Base-by-base conservation (phyloP, 2,888 invertebrate species). In the Chrysodeixis includens region DNA sequence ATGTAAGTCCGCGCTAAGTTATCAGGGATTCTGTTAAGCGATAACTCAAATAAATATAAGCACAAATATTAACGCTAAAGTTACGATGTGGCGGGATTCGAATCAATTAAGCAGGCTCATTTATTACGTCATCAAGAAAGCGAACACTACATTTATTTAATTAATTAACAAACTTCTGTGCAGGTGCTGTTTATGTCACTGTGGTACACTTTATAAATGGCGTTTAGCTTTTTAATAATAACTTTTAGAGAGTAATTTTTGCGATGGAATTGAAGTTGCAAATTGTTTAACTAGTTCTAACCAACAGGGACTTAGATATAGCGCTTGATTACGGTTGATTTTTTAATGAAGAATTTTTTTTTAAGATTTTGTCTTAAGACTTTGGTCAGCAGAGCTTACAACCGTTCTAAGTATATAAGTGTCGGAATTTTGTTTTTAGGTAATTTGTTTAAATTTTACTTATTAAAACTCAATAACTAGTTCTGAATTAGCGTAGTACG, bases 51-150 rank as follows among this genome's bases (percentile, higher is more conserved):
- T 54, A 74, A 73, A 69, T 69, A 71, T 66, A 66, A 56, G 56
- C 62, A 68, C 62, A 56, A 49, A 20, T 64, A 72, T 70, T 81
- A 70, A 70, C 62, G 64, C 62, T 57, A 73, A 74, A 74, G 71
- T 74, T 67, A 81, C 80, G 69, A 74, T 64, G 79, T 74, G 70
- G 74, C 60, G 60, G 62, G 76, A 74, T 78, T 51, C 26, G 35
- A 74, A 74, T 74, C 74, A 74, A 74, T 74, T 74, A 78, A 78
- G 74, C 74, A 59, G 32, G 74, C 60, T 74, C 74, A 78, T 74
- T 74, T 74, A 59, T 74, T 74, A 78, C 64, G 79, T 64, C 74
- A 78, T 69, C 64, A 78, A 78, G 68, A 69, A 75, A 78, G 64
- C 79, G 64, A 56, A 32, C 32, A 20, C 55, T 56, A 74, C 64